Evolutionary conservation across 2,888 invertebrate genomes (phyloP).

Genomic region (Eupithecia dodoneata): DNA sequence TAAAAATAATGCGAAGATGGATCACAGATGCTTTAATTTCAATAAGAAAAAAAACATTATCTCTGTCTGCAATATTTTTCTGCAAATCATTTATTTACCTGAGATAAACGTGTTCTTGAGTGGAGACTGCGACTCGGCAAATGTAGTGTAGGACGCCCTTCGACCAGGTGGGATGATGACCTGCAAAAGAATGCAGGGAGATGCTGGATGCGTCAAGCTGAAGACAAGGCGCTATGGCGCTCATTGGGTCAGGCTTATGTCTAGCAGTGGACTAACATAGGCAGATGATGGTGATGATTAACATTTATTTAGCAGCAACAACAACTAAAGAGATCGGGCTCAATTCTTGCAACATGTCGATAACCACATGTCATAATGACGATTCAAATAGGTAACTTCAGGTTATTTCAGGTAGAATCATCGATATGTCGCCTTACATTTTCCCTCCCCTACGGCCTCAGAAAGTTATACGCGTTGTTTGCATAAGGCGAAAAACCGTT

Average conservation of each 20-base stretch:
- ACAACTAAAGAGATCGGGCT: background rate
- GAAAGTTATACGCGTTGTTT: conserved; percentile 41
- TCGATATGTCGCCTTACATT: background rate
- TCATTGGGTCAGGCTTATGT: no score
- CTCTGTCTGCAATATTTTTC: background rate
- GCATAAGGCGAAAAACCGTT: conserved; percentile 38
- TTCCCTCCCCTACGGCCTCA: conserved; percentile 32
- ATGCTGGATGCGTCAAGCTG: no score
- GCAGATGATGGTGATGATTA: no score
- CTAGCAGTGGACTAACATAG: no score
- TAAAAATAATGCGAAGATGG: conserved; percentile 32
- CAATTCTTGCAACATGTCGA: background rate
- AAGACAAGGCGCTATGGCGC: no score
- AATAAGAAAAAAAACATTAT: conserved; percentile 27
- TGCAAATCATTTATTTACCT: background rate
- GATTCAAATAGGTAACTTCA: background rate
- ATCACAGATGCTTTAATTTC: conserved; percentile 29
- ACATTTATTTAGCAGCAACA: no score
- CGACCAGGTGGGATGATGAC: no score
- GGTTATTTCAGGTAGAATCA: background rate
- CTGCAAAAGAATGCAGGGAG: no score
- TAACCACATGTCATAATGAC: background rate
- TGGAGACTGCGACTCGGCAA: no score
- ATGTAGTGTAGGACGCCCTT: no score
- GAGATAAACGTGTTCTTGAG: no score